Conservation (phyloP, 2,888 invertebrate genomes). For the Philonicus albiceps region DNA sequence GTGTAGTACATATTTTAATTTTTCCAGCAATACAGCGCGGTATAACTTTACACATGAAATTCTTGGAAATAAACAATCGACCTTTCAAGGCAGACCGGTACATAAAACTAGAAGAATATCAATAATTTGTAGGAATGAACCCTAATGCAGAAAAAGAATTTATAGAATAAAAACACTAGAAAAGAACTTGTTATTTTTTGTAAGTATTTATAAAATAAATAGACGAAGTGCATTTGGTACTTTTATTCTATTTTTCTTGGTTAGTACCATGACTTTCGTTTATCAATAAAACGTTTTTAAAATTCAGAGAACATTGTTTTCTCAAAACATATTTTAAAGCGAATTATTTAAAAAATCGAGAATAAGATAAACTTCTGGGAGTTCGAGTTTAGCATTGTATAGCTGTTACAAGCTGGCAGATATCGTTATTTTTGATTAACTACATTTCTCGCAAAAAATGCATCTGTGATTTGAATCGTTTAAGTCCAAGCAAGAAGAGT, state of each 20-base stretch:
- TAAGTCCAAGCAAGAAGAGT: too few relatives aligned
- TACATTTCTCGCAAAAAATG: too few relatives aligned
- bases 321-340: too few relatives aligned
- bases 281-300: not conserved
- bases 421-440: too few relatives aligned
- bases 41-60: constrained; percentile 94
- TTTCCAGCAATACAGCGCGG: constrained; percentile 74
- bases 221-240: not conserved
- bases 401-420: too few relatives aligned
- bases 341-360: too few relatives aligned
- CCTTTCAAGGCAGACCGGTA: constrained; percentile 69
- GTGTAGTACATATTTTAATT: not conserved
- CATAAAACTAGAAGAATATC: constrained; percentile 77
- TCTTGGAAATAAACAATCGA: constrained; percentile 71
- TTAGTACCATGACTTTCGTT: too few relatives aligned
- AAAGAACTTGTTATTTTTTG: not conserved
- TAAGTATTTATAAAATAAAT: not conserved
- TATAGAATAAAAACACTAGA: not conserved
- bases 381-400: too few relatives aligned
- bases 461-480: too few relatives aligned
- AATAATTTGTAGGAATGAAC: constrained; percentile 80
- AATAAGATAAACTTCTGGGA: too few relatives aligned
- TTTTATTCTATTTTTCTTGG: not conserved
- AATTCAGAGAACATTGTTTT: not conserved
- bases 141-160: constrained; percentile 53